Evolutionary conservation across 2,113 vertebrate species (phyloP).

Genomic region (Misgurnus mizolepis): DNA sequence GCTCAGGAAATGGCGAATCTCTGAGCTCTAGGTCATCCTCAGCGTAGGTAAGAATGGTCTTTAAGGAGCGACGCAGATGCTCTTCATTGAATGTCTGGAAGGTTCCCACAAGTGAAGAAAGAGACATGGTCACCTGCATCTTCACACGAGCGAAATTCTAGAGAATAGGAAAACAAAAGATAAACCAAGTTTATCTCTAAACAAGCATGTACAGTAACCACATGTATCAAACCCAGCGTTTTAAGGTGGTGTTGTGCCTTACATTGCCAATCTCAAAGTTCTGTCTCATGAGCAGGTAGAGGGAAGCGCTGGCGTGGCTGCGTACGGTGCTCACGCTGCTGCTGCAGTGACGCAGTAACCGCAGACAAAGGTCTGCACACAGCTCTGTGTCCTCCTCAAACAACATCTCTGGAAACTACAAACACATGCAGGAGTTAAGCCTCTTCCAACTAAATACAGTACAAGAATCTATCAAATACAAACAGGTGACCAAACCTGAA

Average conservation of each 20-base stretch:
- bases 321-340: conserved; percentile 81
- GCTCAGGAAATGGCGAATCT: conserved; percentile 86
- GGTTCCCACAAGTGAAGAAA: conserved; percentile 87
- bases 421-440: conserved; percentile 12
- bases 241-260: conserved; percentile 51
- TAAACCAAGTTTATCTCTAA: background rate
- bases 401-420: conserved; percentile 90
- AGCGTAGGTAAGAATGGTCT: conserved; percentile 89
- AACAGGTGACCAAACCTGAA: too few species aligned
- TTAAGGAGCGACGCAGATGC: conserved; percentile 85
- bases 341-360: conserved; percentile 89
- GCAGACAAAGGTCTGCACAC: conserved; percentile 87
- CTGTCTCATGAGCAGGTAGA: conserved; percentile 93
- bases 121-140: conserved; percentile 95
- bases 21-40: conserved; percentile 87
- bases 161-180: background rate
- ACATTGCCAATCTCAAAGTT: conserved; percentile 94
- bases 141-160: conserved; percentile 94
- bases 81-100: conserved; percentile 89
- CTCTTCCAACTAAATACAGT: background rate
- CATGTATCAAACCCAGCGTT: background rate
- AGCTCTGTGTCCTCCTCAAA: conserved; percentile 93
- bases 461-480: too few species aligned
- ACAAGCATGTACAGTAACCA: background rate
- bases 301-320: conserved; percentile 87